Percentiles rank a stretch among this genome's conserved stretches.
Evolutionary conservation across 2,113 vertebrate species (phyloP).

Genomic region (Scytalopus superciliaris): DNA sequence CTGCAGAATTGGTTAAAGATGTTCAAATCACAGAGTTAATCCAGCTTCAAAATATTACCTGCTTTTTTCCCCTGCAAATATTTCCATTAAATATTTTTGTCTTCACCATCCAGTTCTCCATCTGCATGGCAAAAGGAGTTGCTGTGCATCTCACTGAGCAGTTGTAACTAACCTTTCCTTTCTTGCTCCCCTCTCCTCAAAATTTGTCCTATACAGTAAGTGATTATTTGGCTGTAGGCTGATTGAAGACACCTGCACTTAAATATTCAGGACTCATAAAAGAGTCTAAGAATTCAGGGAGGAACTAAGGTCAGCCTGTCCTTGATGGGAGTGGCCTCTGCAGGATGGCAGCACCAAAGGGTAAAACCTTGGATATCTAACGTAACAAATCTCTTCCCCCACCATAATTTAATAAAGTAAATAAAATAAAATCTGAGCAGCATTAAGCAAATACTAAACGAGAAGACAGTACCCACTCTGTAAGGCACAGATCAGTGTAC

Average conservation of each 20-base stretch:
- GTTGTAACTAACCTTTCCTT: accelerated
- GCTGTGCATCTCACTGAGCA: neutral
- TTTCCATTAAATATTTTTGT: neutral
- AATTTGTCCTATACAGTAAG: neutral
- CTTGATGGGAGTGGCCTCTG: neutral
- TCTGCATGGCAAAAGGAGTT: neutral
- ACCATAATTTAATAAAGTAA: neutral
- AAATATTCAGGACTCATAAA: neutral
- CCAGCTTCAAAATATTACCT: neutral
- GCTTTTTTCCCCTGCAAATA: neutral
- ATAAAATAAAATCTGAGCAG: neutral
- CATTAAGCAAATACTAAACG: neutral
- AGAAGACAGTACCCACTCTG: neutral
- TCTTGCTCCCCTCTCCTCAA: neutral
- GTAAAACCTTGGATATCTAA: neutral
- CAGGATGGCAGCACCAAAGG: neutral
- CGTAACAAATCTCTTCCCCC: neutral
- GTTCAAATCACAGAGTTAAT: neutral
- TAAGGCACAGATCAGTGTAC: neutral
- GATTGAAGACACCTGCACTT: neutral
- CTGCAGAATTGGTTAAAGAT: neutral
- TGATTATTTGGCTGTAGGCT: conserved; percentile 12
- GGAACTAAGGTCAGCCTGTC: neutral
- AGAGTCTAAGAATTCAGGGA: conserved; percentile 11
- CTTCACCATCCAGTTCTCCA: neutral